Evolutionary conservation across 2,113 vertebrate genomes (phyloP), one percentile per base, ranked within the genome.

Genomic region (Gopherus evgoodei): DNA sequence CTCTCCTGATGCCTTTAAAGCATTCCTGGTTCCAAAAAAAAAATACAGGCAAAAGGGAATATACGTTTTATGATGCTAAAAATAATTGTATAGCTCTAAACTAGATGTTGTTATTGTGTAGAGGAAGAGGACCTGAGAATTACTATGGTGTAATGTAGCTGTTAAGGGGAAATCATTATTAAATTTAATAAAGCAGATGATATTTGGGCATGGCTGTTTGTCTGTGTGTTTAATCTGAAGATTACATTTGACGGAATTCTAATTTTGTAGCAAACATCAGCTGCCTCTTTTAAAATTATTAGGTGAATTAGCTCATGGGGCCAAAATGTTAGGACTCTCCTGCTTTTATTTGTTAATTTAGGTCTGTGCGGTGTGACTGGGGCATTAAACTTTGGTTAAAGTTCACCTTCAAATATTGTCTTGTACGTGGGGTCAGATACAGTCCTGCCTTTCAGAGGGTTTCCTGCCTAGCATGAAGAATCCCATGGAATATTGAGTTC

Each of bases 41-140:
- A 82, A 93, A 72, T 78, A 44, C 56, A 47, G 12, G 8, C 86
- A 94, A 84, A 96, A 86, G 87, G 91, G 44, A 95, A 90, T 54
- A 24, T 82, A 62, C 83, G 72, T 93, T 91, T 93, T 91, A 84
- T 90, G 62, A 91, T 93, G 53, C 38, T 75, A 84, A 84, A 89
- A 95, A 93, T 81, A 65, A 75, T 14, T 78, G 81, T 50, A 81
- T 1, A 85, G 65, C 49, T 72, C 81, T 91, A 56, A 94, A 91
- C 84, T 57, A 83, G 81, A 44, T 57, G n/a, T 44, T 59, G 59
- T 38, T 42, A 57, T 31, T 57, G 81, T 57, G 53, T 57, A 44
- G 22, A 87, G 72, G 85, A 84, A 94, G 54, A 69, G 29, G 6
- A 82, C 5, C 56, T 87, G 35, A 83, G 81, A 57, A 83, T 44